phyloP scores from a whole-genome alignment of 2,113 vertebrate genomes.

The Pseudonaja textilis region DNA sequence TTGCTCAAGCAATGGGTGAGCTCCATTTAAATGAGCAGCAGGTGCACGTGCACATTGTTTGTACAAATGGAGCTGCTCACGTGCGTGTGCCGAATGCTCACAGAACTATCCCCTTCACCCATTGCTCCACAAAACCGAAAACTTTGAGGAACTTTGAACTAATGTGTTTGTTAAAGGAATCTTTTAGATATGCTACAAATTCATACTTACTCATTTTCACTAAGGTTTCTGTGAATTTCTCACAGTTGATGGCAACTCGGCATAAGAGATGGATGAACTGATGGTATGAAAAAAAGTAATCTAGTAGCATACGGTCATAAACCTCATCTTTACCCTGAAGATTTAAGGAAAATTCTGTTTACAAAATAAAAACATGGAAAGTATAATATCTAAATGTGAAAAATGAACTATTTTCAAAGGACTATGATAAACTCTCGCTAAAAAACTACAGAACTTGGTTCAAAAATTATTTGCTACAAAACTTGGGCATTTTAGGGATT shows the following conservation, averaged over 20 bases:
- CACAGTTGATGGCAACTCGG: constrained; percentile 98
- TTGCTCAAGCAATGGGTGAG: too few species aligned
- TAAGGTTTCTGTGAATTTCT: constrained; percentile 98
- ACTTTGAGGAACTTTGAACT: too few species aligned
- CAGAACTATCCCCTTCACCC: too few species aligned
- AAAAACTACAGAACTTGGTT: neutral
- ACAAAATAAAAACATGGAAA: constrained; percentile 43
- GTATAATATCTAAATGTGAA: neutral
- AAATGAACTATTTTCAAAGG: neutral
- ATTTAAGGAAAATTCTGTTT: constrained; percentile 65
- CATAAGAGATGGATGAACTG: constrained; percentile 98
- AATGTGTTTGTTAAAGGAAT: neutral
- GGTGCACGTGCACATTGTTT: too few species aligned
- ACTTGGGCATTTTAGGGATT: neutral
- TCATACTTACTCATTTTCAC: constrained; percentile 93
- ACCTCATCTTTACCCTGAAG: constrained; percentile 96
- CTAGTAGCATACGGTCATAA: constrained; percentile 97
- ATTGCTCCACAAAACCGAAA: too few species aligned
- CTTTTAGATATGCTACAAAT: neutral
- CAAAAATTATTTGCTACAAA: neutral
- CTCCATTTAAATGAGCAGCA: too few species aligned
- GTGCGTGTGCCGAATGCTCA: too few species aligned
- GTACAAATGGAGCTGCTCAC: too few species aligned
- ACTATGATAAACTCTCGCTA: neutral
- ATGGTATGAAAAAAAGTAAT: constrained; percentile 98